Evolutionary conservation across 2,113 vertebrate genomes (phyloP), one percentile per base, ranked within the genome.

Genomic region (Terrapene triunguis): DNA sequence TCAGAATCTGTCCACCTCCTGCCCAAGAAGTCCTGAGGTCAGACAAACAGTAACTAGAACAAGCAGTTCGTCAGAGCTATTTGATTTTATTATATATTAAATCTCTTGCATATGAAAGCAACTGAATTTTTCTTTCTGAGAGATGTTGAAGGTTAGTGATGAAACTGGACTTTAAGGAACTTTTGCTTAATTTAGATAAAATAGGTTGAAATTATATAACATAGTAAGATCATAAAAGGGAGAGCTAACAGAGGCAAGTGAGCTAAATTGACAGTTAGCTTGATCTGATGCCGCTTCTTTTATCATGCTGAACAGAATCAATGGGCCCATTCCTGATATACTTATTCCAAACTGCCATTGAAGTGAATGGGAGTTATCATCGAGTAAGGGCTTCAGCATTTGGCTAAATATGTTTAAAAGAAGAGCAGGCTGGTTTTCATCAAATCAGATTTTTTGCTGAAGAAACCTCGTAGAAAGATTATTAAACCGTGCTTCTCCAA

Each of bases 401-500:
- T 55, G 65, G 9, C 53, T 93, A 53, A 86, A 85, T 44, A 3
- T 78, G 84, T 27, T 22, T 72, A 32, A 51, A 84, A 69, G 32
- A 29, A 5, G 0, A 27, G 4, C 13, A 74, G 35, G 8, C 48
- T 47, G 6, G 35, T 89, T 88, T 80, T 82, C n/a, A 4, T 44
- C 88, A 2, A 50, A 10, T 76, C 32, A 35, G 9, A 2, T 3
- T 76, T 57, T 93, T 87, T 88, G 7, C 74, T 72, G n/a, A 38
- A 92, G 48, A 93, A 92, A 50, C 72, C 12, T 90, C 3, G 4
- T 4, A 69, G 90, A 88, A 2, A 10, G 62, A 35, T 80, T 94
- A 80, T 94, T 88, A 82, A 96, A 82, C 35, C 11, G 19, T 86
- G 4, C 25, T 88, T 88, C 81, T 96, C 62, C 82, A n/a, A 90